Evolutionary conservation across 2,888 invertebrate species (phyloP).

Genomic region (Athrips mouffetella): DNA sequence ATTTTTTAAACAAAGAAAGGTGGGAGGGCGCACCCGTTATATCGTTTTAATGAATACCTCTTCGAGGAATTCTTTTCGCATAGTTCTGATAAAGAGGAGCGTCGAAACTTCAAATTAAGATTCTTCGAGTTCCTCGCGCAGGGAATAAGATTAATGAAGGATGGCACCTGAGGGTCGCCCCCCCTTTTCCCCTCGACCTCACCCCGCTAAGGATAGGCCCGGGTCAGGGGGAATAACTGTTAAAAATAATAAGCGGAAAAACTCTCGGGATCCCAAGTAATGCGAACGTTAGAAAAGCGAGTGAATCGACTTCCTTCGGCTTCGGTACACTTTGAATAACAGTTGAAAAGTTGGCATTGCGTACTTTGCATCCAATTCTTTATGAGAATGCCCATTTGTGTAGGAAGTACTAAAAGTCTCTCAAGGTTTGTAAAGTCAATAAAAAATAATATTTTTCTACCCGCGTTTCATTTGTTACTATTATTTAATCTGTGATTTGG

Average conservation of each 20-base stretch:
- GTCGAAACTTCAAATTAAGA: constrained; percentile 78
- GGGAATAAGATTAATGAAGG: constrained; percentile 76
- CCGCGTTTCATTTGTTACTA: too few relatives aligned
- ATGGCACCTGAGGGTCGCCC: constrained; percentile 61
- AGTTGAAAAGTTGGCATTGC: background rate
- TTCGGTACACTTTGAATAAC: background rate
- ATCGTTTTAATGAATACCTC: constrained; percentile 67
- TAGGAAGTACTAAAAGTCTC: too few relatives aligned
- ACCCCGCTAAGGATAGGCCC: constrained; percentile 51
- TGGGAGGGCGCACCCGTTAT: constrained; percentile 41
- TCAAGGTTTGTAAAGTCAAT: too few relatives aligned
- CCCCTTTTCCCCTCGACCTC: constrained; percentile 20
- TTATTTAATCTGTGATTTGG: too few relatives aligned
- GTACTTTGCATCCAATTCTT: background rate
- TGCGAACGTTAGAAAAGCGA: background rate
- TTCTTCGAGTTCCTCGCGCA: constrained; percentile 68
- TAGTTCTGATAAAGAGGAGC: constrained; percentile 74
- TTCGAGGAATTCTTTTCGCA: constrained; percentile 69
- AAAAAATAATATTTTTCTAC: too few relatives aligned
- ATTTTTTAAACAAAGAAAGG: constrained; percentile 29
- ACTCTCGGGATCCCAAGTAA: constrained; percentile 10
- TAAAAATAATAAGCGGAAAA: constrained; percentile 58
- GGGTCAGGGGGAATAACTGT: constrained; percentile 55
- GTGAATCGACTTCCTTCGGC: background rate
- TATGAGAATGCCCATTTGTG: background rate